Conservation (phyloP, 2,888 invertebrate species). For the Aspidiotus rigidus region DNA sequence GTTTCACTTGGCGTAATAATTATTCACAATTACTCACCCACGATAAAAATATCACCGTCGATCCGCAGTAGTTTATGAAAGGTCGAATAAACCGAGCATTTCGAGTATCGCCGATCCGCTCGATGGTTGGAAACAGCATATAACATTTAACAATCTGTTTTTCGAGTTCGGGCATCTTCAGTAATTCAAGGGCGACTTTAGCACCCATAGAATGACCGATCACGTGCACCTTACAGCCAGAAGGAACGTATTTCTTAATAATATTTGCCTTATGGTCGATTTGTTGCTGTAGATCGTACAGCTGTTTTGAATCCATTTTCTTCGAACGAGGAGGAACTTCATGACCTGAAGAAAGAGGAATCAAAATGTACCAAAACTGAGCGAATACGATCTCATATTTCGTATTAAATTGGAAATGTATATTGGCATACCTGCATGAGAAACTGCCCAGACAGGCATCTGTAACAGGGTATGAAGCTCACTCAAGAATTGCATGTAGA, state of each 20-base stretch:
- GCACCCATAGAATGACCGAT: conserved; percentile 87
- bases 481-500: conserved; percentile 65
- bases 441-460: conserved; percentile 70
- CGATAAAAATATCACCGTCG: conserved; percentile 36
- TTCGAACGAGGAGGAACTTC: conserved; percentile 34
- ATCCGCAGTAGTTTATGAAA: conserved; percentile 36
- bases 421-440: conserved; percentile 59
- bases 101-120: conserved; percentile 64
- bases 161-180: conserved; percentile 49
- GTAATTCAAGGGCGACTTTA: conserved; percentile 67
- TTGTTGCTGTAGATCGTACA: conserved; percentile 71
- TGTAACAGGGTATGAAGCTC: conserved; percentile 53
- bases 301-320: conserved; percentile 29
- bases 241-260: conserved; percentile 62
- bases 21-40: conserved; percentile 36
- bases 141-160: conserved; percentile 54
- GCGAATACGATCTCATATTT: neutral
- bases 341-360: conserved; percentile 32
- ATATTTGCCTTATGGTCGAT: conserved; percentile 65
- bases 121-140: conserved; percentile 73
- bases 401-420: neutral
- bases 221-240: conserved; percentile 63
- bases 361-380: neutral
- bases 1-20: neutral
- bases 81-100: conserved; percentile 64